Conservation (phyloP, 1,140 invertebrate genomes). For the Sminthurinus signatus region DNA sequence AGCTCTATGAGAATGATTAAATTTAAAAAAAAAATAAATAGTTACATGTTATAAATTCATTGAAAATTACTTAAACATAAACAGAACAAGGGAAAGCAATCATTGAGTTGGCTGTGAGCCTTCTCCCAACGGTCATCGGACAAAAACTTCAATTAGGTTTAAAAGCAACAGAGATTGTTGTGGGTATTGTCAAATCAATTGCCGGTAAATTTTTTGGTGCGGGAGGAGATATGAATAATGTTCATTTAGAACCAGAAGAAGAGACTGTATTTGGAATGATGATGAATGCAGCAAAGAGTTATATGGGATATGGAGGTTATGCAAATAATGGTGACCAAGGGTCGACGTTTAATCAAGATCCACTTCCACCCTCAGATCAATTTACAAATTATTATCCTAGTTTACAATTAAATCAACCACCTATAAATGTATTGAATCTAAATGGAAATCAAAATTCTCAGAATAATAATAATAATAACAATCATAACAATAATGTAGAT, state of each 20-base stretch:
- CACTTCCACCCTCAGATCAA: neutral
- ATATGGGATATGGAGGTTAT: conserved; percentile 1
- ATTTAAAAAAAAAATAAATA: too few relatives aligned
- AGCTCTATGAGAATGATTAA: too few relatives aligned
- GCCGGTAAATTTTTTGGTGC: neutral
- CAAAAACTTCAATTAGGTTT: conserved; percentile 1
- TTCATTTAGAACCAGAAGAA: conserved; percentile 7
- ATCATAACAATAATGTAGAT: neutral
- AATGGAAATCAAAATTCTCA: neutral
- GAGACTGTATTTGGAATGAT: neutral
- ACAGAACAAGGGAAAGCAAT: conserved; percentile 11
- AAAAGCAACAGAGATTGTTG: conserved; percentile 5
- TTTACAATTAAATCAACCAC: too few relatives aligned
- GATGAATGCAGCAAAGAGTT: conserved; percentile 2
- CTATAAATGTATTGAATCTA: neutral
- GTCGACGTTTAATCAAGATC: neutral
- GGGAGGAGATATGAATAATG: neutral
- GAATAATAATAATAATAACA: neutral
- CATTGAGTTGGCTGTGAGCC: neutral
- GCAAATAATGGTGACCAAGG: neutral
- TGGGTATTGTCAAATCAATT: neutral
- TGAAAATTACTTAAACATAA: neutral
- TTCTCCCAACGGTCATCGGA: neutral
- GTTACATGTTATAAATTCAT: too few relatives aligned
- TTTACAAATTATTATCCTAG: neutral